Evolutionary conservation across 1,140 invertebrate species (phyloP), one percentile per base, ranked within the genome.

Genomic region (Diploscapter pachys): DNA sequence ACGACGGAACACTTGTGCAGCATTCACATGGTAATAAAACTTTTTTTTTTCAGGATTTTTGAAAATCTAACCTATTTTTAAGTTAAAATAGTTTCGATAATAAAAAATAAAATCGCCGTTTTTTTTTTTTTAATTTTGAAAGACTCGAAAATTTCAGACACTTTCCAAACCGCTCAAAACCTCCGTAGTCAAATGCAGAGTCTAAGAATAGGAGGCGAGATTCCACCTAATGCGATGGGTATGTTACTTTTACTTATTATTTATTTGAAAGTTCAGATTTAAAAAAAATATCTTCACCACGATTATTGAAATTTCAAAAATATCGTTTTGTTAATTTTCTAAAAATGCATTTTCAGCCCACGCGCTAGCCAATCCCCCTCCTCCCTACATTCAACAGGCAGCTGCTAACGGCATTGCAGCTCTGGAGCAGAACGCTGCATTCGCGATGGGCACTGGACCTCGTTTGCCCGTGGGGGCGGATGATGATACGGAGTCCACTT

Each of bases 161-260:
- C 73, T 62, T 67, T 69, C 71, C 11, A 63, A 6, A 78, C 75
- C 31, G 74, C 75, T 50, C 65, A 73, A 69, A 72, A 61, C 59
- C 66, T 73, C 6, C 71, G 71, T 50, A 64, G 62, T 64, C 71
- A 77, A 49, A 77, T 77, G 71, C 71, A 72, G 53, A 68, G 56
- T 8, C 59, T 73, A 55, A 68, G 71, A 49, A 77, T 73, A 8
- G 71, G 71, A 53, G 71, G 76, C 49, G 63, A 61, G 48, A 72
- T 69, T 77, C 71, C 76, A 4, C 9, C 65, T 48, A 57, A 53
- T 49, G 64, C 64, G 53, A 68, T 69, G 50, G 49, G 72, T 73
- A 50, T 66, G 72, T 55, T 57, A 5, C 6, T 70, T 57, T 61
- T 31, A 31, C 31, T 31, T 31, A 31, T 66, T 70, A 31, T 65